phyloP scores from a whole-genome alignment of 2,113 vertebrate species.

The Pelvicachromis taeniatus region DNA sequence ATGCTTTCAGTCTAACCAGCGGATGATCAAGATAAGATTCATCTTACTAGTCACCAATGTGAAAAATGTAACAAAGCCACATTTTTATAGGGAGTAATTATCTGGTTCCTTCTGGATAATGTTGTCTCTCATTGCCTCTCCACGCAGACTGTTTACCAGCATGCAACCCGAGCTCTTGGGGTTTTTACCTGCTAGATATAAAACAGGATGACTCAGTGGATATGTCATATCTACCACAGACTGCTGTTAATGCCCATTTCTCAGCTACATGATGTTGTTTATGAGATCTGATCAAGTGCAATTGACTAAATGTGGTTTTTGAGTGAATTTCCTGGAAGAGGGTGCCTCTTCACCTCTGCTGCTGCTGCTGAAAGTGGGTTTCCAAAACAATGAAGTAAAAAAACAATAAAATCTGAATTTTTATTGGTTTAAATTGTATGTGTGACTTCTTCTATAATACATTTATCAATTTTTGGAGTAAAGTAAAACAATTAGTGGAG shows the following conservation, averaged over 20 bases:
- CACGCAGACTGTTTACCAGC: not conserved
- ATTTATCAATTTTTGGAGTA: not conserved
- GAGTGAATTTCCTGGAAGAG: not conserved
- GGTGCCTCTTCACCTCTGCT: not conserved
- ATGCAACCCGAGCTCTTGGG: not conserved
- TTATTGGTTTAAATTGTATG: not conserved
- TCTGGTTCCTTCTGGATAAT: not conserved
- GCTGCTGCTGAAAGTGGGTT: not conserved
- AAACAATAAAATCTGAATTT: rapidly evolving
- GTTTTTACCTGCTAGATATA: not conserved
- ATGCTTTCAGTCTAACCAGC: too few species aligned
- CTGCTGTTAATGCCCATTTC: not conserved
- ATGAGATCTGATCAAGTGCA: not conserved
- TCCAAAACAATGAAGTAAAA: not conserved
- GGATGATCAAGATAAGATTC: too few species aligned
- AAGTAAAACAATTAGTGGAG: not conserved
- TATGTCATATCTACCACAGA: not conserved
- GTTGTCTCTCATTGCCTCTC: not conserved
- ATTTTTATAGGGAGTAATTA: not conserved
- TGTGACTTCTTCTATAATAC: not conserved
- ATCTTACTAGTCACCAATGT: not conserved
- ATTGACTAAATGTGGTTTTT: not conserved
- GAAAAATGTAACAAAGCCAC: not conserved
- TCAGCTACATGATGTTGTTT: not conserved
- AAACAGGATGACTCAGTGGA: not conserved